Base-by-base conservation (phyloP, 2,888 invertebrate species). In the Folsomia candida region DNA sequence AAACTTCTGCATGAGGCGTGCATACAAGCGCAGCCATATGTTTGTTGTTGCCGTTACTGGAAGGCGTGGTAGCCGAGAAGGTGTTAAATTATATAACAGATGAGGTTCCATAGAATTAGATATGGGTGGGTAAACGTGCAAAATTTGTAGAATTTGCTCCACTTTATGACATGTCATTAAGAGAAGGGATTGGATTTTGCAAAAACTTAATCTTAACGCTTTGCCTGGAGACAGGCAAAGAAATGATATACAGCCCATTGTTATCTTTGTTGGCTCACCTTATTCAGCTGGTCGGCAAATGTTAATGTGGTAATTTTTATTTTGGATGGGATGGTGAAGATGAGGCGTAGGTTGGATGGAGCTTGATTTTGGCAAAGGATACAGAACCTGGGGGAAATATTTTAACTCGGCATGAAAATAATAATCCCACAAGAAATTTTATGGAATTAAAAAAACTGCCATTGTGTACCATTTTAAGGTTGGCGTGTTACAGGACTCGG, bases 101-200 rank as follows among this genome's bases (percentile, higher is more conserved):
- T 20, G 20, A 54, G 54, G 54, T 14, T 37, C 37, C 37, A 14
- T 37, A 37, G 37, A 37, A 37, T 37, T 37, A 37, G 37, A 14
- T 37, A 37, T 37, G 37, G 37, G 37, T n/a, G 29, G 28, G 25
- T 60, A n/a, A 60, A 28, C n/a, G 61, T n/a, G 63, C 4, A 37
- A 64, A 64, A 47, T 47, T 47, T 47, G 47, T 18, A 47, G 24
- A 69, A 69, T 68, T 29, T 73, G 70, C 70, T 73, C 68, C 67
- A 59, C 64, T 73, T 73, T 73, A 73, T 73, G 73, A 70, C 70
- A 73, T 67, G 47, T 64, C 65, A 73, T 70, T 69, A 72, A 68
- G 51, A 37, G 51, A 51, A 64, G 51, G 63, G 63, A 51, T 51
- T 64, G 47, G 47, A 25, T n/a, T 64, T 64, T 64, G 47, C 63